Evolutionary conservation across 1,140 invertebrate species (phyloP), one percentile per base, ranked within the genome.

Genomic region (Cataglyphis hispanica): DNA sequence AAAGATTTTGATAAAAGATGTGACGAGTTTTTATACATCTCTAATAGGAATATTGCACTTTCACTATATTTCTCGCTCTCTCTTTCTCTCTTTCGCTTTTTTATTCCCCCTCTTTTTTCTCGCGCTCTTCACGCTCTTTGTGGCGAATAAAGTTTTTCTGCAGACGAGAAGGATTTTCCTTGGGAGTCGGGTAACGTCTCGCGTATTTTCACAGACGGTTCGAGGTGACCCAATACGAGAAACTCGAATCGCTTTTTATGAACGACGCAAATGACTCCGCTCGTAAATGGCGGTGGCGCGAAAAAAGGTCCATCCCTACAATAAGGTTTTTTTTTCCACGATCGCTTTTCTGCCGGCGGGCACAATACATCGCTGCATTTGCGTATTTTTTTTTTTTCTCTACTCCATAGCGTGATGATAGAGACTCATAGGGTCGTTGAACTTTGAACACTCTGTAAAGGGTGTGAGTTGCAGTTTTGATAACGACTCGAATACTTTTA

Each of bases 171-270:
- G 87, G 77, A 83, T 89, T 86, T 89, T 89, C 80, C 58, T 66
- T 85, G 37, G 34, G 53, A 86, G 87, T 83, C 87, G 88, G 84
- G 85, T 89, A 89, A 89, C 84, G 87, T 64, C 70, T 85, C 63
- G 53, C 63, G 50, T 77, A 89, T 72, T 89, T 89, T 89, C 53
- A 89, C 84, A 77, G 78, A 74, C 87, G 77, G 31, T 56, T 67
- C 74, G 56, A 50, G 40, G 50, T 69, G 31, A 86, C 83, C 74
- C 74, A 40, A 25, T 43, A 67, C 78, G 83, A 74, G 56, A 86
- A 89, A 83, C 78, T 89, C 61, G 76, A 88, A 60, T 34, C 75
- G 76, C 63, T 81, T 89, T 86, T 89, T 89, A 89, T 77, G 75
- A 76, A 83, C 86, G 67, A 67, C 56, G 74, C 56, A 75, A 85